Conservation (phyloP, 2,113 vertebrate species). For the Saccopteryx leptura region DNA sequence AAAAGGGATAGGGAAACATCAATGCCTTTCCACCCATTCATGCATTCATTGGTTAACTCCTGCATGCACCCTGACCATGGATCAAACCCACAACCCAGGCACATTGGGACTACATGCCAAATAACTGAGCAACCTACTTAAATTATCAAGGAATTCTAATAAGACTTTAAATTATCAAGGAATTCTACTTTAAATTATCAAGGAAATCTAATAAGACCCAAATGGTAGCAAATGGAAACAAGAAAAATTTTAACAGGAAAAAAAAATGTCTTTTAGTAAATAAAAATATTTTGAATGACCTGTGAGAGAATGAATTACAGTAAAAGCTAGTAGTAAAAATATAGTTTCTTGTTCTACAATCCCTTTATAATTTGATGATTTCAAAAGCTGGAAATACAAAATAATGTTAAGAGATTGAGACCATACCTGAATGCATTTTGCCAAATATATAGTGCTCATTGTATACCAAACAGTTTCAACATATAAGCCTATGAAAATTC, state of each 20-base stretch:
- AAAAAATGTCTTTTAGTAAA: not conserved
- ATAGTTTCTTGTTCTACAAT: not conserved
- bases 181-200: not conserved
- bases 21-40: too few species aligned
- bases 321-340: slow-evolving; percentile 15
- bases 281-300: not conserved
- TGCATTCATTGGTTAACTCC: too few species aligned
- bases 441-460: not conserved
- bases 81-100: too few species aligned
- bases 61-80: too few species aligned
- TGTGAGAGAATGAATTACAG: not conserved
- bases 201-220: not conserved
- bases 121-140: too few species aligned
- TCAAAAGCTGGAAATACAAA: not conserved
- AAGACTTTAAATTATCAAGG: too few species aligned
- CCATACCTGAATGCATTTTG: not conserved
- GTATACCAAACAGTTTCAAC: not conserved
- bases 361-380: not conserved
- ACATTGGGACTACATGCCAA: too few species aligned
- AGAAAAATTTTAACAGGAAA: slow-evolving; percentile 10
- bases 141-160: too few species aligned
- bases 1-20: too few species aligned
- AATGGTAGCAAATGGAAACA: not conserved
- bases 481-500: not conserved
- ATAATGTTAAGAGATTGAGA: not conserved